Conservation (phyloP, 2,797 vertebrate species). For the Silurus lanzhouensis region DNA sequence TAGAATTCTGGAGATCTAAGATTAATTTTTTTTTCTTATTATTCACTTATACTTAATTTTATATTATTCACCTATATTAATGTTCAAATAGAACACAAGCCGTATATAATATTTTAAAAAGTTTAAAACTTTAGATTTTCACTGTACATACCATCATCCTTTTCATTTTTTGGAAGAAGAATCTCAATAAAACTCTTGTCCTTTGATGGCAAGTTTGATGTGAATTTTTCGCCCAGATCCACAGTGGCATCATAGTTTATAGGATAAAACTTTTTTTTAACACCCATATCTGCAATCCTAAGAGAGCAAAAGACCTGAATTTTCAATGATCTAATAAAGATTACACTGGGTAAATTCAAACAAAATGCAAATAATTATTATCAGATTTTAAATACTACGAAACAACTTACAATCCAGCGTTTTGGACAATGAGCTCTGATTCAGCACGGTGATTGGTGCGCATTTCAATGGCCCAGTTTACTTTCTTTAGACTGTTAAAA, state of each 20-base stretch:
- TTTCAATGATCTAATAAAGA: not conserved
- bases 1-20: slow-evolving; percentile 72
- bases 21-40: not conserved
- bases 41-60: not conserved
- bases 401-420: slow-evolving; percentile 75
- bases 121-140: not conserved
- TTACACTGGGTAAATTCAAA: not conserved
- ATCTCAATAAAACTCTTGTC: slow-evolving; percentile 81
- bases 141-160: slow-evolving; percentile 32
- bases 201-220: slow-evolving; percentile 55
- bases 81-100: not conserved
- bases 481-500: slow-evolving; percentile 71
- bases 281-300: slow-evolving; percentile 63
- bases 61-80: not conserved
- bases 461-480: slow-evolving; percentile 76
- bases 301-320: not conserved
- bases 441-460: slow-evolving; percentile 83
- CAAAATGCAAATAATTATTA: not conserved
- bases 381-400: not conserved
- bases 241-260: slow-evolving; percentile 77
- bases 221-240: slow-evolving; percentile 38
- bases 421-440: slow-evolving; percentile 80
- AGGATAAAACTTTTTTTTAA: slow-evolving; percentile 24
- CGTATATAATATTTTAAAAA: not conserved
- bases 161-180: slow-evolving; percentile 60